These are phyloP conservation scores for Heteromyza rotundicornis DNA, from an alignment of 2,888 invertebrate genomes.

Conservation along the genomic window DNA sequence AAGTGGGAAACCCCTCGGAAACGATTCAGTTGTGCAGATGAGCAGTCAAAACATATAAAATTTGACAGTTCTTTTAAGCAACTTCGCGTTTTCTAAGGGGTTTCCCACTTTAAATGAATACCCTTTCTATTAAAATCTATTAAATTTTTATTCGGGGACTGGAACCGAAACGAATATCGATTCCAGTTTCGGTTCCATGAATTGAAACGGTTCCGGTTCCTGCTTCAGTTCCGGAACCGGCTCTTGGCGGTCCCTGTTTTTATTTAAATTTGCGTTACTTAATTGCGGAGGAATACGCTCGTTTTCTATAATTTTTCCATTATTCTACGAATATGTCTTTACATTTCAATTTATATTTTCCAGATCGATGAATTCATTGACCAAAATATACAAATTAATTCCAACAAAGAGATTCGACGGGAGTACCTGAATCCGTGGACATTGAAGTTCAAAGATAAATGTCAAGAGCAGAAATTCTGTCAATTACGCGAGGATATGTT, in stretches of 20 bases:
- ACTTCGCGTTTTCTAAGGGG: too few relatives aligned
- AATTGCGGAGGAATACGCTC: background rate
- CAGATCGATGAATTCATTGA: constrained; percentile 83
- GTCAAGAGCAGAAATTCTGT: constrained; percentile 85
- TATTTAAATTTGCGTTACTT: background rate
- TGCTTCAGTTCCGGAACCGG: too few relatives aligned
- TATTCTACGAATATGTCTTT: background rate
- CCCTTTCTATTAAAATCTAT: too few relatives aligned
- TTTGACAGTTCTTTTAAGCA: too few relatives aligned
- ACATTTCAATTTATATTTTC: background rate
- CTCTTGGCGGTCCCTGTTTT: too few relatives aligned
- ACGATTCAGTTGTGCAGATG: background rate
- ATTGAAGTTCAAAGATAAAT: constrained; percentile 81
- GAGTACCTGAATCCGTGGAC: constrained; percentile 89
- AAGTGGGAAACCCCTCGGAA: too few relatives aligned
- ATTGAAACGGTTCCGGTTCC: too few relatives aligned
- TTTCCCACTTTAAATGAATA: too few relatives aligned
- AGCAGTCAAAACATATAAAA: background rate
- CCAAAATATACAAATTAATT: constrained; percentile 86
- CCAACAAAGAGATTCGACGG: constrained; percentile 84
- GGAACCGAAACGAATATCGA: too few relatives aligned
- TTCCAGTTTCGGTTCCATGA: too few relatives aligned
- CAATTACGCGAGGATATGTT: constrained; percentile 90
- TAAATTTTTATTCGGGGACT: too few relatives aligned
- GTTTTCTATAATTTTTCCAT: background rate